These are phyloP conservation scores for Rhyacophila brunnea DNA, from an alignment of 1,140 invertebrate species.

Conservation along the genomic window DNA sequence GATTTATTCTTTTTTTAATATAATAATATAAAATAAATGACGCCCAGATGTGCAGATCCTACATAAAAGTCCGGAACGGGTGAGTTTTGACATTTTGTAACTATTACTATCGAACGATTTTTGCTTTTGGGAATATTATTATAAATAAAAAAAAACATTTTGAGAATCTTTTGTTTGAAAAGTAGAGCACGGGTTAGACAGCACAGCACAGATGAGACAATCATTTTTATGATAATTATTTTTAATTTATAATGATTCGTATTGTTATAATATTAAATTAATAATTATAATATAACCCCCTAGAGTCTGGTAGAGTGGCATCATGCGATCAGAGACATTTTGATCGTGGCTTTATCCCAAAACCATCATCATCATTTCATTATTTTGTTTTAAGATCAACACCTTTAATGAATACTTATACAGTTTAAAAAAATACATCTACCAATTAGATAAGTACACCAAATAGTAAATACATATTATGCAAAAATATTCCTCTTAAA, in stretches of 20 bases:
- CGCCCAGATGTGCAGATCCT: no score
- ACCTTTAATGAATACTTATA: no score
- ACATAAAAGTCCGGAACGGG: no score
- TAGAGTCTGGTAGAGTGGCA: background rate
- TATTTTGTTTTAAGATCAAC: background rate
- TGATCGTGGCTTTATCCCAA: background rate
- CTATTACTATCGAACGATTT: background rate
- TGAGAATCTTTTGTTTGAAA: background rate
- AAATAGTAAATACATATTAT: no score
- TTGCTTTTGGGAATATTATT: background rate
- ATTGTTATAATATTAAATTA: no score
- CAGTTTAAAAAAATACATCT: no score
- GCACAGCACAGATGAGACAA: constrained; percentile 14
- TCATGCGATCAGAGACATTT: constrained; percentile 1
- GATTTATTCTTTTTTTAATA: no score
- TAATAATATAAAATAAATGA: no score
- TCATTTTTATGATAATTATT: background rate
- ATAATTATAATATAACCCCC: background rate
- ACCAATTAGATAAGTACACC: no score
- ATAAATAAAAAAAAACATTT: background rate
- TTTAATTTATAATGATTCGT: no score
- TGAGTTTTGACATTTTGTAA: no score
- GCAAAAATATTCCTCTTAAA: no score
- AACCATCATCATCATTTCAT: background rate
- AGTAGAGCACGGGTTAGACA: constrained; percentile 14